Evolutionary conservation across 1,140 invertebrate genomes (phyloP).

Genomic region (Euglossa dilemma): DNA sequence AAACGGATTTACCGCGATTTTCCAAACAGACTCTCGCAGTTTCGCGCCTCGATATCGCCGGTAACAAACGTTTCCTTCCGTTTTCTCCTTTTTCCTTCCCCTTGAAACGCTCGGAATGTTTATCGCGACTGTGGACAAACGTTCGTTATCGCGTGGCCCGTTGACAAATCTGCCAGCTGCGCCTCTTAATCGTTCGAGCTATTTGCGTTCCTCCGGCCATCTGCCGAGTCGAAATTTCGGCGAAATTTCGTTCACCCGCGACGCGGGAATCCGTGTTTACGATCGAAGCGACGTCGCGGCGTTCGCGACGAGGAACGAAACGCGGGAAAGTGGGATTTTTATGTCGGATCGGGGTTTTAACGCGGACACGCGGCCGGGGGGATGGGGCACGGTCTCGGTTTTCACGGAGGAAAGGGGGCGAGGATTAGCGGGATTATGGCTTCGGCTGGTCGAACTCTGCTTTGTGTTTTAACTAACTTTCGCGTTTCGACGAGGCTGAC

Average conservation of each 20-base stretch:
- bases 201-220: background rate
- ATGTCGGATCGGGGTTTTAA: background rate
- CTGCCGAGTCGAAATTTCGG: background rate
- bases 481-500: background rate
- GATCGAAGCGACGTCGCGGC: background rate
- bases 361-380: background rate
- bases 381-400: background rate
- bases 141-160: background rate
- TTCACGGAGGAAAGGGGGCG: background rate
- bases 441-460: background rate
- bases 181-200: background rate
- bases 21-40: slow-evolving; percentile 16
- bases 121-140: slow-evolving; percentile 12
- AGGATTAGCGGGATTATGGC: background rate
- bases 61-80: slow-evolving; percentile 11
- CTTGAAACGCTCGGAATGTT: background rate
- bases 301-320: background rate
- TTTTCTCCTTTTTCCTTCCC: background rate
- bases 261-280: background rate
- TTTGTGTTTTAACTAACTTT: background rate
- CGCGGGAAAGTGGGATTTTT: background rate
- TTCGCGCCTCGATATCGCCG: slow-evolving; percentile 4
- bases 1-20: too few species aligned
- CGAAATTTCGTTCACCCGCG: background rate
- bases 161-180: background rate